Evolutionary conservation across 2,797 vertebrate species (phyloP), one percentile per base, ranked within the genome.

Genomic region (Salarias fasciatus): DNA sequence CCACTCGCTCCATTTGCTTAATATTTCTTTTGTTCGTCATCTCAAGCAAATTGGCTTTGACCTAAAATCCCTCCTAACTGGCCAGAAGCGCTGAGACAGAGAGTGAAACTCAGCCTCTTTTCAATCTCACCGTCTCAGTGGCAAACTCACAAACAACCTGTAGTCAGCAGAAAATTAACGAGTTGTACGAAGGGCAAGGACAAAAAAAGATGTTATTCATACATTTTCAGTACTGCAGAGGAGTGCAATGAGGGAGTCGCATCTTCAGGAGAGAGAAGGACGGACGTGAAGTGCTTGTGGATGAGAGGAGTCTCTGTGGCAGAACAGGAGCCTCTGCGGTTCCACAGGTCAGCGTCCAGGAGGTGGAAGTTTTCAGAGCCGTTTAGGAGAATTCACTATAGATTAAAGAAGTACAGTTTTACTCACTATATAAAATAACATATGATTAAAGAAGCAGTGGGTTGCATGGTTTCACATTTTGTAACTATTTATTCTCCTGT

Each of bases 281-380:
- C 5, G 8, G 15, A 71, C 57, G 63, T 78, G 78, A 45, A 9
- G 10, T 0, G 65, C 24, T 44, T 83, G 48, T 49, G 15, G 61
- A 85, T 67, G 53, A 59, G 66, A 13, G 11, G 54, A 49, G 50
- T 18, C 62, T 69, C 30, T 18, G 72, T 2, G 51, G 50, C 6
- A 24, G 38, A 46, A 46, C 9, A 36, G 53, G 18, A 69, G 63
- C 31, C 56, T 43, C 29, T 37, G 56, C 28, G 45, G 15, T 56
- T 54, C 61, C 1, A 36, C 8, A 18, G 66, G 72, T 75, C 65
- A 36, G 51, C 38, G 31, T 61, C 29, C 35, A n/a, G 61, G 42
- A 68, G 45, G 44, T 18, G 30, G 58, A 62, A 42, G 47, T 53
- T 18, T 28, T 53, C 14, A 8, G 52, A 48, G 45, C 49, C 40